A percentile compares a stretch with the other conserved stretches of the same genome.
phyloP scores from a whole-genome alignment of 2,113 vertebrate genomes.

The Stomatorhinus ivindoensis region DNA sequence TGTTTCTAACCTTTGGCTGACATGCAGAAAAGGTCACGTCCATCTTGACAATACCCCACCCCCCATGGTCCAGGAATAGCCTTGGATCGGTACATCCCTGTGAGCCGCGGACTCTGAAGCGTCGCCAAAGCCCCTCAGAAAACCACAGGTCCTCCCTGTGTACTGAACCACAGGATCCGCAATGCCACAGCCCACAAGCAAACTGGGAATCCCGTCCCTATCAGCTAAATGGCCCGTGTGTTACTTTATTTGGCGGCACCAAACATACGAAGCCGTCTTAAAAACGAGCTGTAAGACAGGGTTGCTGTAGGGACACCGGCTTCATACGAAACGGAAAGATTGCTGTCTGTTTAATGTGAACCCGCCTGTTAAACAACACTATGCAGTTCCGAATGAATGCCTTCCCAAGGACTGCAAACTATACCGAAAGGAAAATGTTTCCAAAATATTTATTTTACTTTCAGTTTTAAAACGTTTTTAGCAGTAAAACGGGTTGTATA shows the following conservation, averaged over 20 bases:
- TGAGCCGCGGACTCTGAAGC: slow-evolving; percentile 11
- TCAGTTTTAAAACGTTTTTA: background rate
- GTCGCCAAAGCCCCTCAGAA: slow-evolving; percentile 15
- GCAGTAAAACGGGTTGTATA: background rate
- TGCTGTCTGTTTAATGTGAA: background rate
- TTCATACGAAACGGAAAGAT: background rate
- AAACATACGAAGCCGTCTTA: background rate
- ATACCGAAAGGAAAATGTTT: background rate
- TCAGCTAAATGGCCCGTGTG: background rate
- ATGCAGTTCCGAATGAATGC: background rate
- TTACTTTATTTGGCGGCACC: background rate
- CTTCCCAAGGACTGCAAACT: background rate
- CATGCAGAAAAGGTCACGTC: slow-evolving; percentile 63
- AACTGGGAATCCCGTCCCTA: background rate
- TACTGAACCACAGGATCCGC: background rate
- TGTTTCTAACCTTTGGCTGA: slow-evolving; percentile 74
- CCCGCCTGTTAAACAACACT: background rate
- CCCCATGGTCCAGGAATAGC: slow-evolving; percentile 32
- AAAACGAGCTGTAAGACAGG: background rate
- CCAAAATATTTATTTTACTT: background rate
- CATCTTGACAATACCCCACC: slow-evolving; percentile 35
- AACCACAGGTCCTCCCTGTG: slow-evolving; percentile 2
- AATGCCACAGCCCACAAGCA: background rate
- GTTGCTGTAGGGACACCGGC: background rate
- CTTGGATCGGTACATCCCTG: slow-evolving; percentile 41